Evolutionary conservation across 2,888 invertebrate genomes (phyloP).

Genomic region (Melanostoma scalare): DNA sequence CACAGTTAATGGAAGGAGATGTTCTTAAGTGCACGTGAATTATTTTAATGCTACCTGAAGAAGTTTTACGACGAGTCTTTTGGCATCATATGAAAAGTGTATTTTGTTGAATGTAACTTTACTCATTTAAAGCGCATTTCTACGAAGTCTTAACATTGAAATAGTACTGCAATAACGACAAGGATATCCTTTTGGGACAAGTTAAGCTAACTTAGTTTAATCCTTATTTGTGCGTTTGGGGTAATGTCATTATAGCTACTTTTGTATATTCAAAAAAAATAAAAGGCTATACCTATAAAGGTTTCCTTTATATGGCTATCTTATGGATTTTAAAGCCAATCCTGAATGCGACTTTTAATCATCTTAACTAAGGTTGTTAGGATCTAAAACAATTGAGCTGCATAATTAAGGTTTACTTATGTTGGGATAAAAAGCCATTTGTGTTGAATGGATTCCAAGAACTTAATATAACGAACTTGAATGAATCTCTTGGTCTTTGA

Average conservation of each 20-base stretch:
- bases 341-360: no score
- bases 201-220: conserved; percentile 34
- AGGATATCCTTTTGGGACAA: conserved; percentile 20
- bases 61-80: conserved; percentile 73
- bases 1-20: conserved; percentile 69
- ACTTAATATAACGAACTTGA: no score
- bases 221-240: conserved; percentile 21
- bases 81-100: neutral
- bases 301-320: no score
- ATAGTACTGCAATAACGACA: conserved; percentile 26
- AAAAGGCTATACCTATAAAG: no score
- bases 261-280: conserved; percentile 5
- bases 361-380: no score
- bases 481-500: no score
- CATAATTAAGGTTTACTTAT: no score
- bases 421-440: no score
- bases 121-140: conserved; percentile 21
- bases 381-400: no score
- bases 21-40: conserved; percentile 80
- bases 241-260: neutral
- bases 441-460: no score
- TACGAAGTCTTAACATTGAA: conserved; percentile 27
- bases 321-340: no score
- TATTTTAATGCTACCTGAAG: conserved; percentile 81
- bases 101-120: neutral